Conservation (phyloP, 92 coral and sea anemone species). For the Phenganax stokvisi region DNA sequence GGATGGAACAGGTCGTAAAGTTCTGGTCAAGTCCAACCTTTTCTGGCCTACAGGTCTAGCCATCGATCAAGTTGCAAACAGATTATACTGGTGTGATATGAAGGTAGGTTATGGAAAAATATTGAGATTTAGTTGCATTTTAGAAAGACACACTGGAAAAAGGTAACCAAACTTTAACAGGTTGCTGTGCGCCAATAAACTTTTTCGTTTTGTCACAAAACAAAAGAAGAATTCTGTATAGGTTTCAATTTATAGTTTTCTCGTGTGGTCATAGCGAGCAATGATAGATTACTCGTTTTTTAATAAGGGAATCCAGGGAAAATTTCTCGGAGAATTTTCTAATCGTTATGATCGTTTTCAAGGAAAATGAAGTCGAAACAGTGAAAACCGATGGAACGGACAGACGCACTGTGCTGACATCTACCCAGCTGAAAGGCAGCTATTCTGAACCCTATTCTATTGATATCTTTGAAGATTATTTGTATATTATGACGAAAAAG, state of each 20-base stretch:
- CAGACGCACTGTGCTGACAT: constrained; percentile 48
- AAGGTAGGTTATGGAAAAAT: too few species aligned
- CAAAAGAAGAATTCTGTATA: too few species aligned
- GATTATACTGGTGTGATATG: constrained; percentile 80
- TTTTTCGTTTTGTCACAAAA: too few species aligned
- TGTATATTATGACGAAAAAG: constrained; percentile 57
- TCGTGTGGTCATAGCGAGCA: too few species aligned
- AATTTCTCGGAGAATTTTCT: too few species aligned
- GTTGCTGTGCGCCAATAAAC: too few species aligned
- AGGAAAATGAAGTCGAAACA: constrained; percentile 57
- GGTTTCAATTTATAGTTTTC: too few species aligned
- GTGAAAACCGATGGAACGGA: constrained; percentile 52
- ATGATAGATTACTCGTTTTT: too few species aligned
- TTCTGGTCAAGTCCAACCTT: constrained; percentile 53
- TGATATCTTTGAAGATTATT: constrained; percentile 63
- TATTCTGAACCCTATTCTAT: constrained; percentile 53
- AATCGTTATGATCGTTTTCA: not conserved
- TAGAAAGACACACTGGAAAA: too few species aligned
- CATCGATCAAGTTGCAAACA: constrained; percentile 55
- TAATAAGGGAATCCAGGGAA: too few species aligned
- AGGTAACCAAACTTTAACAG: too few species aligned
- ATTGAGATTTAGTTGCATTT: too few species aligned
- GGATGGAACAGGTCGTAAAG: constrained; percentile 62
- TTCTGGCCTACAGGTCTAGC: constrained; percentile 74
- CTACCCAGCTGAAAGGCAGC: constrained; percentile 33